Percentiles rank a stretch among this genome's conserved stretches.
Evolutionary conservation across 1,140 invertebrate genomes (phyloP).

Genomic region (Physella acuta): DNA sequence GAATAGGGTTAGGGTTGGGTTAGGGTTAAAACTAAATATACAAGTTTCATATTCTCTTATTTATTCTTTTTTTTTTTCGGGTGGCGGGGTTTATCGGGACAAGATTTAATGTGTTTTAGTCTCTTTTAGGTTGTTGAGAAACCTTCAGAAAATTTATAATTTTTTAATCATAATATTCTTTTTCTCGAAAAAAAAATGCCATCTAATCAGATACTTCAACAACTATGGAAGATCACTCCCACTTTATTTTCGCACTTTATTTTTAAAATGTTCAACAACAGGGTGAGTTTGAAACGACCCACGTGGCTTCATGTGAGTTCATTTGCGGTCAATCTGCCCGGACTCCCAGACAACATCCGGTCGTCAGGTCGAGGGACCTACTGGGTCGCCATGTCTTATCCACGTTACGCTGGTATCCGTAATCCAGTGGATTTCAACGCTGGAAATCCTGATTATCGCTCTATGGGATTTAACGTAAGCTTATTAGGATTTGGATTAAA

Average conservation of each 20-base stretch:
- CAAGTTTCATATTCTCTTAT: too few relatives aligned
- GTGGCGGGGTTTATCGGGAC: too few relatives aligned
- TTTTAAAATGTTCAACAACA: conserved; percentile 54
- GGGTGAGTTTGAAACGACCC: conserved; percentile 74
- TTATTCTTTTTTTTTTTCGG: too few relatives aligned
- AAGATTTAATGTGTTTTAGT: too few relatives aligned
- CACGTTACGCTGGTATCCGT: neutral
- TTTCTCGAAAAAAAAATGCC: neutral
- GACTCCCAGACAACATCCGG: conserved; percentile 71
- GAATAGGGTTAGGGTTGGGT: too few relatives aligned
- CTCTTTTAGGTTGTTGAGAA: too few relatives aligned
- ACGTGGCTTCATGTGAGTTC: conserved; percentile 60
- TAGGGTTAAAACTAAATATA: too few relatives aligned
- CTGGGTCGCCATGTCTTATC: conserved; percentile 60
- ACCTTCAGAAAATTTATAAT: too few relatives aligned
- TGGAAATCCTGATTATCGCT: neutral
- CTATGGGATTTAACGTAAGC: conserved; percentile 3
- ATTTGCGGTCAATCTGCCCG: conserved; percentile 47
- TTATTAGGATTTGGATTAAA: too few relatives aligned
- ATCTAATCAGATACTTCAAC: neutral
- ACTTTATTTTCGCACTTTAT: conserved; percentile 41
- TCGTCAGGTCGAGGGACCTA: conserved; percentile 72
- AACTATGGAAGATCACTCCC: neutral
- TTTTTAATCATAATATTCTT: too few relatives aligned
- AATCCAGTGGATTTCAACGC: neutral